These are phyloP conservation scores for Liparis tanakae DNA, from an alignment of 2,797 vertebrate genomes.

Conservation along the genomic window DNA sequence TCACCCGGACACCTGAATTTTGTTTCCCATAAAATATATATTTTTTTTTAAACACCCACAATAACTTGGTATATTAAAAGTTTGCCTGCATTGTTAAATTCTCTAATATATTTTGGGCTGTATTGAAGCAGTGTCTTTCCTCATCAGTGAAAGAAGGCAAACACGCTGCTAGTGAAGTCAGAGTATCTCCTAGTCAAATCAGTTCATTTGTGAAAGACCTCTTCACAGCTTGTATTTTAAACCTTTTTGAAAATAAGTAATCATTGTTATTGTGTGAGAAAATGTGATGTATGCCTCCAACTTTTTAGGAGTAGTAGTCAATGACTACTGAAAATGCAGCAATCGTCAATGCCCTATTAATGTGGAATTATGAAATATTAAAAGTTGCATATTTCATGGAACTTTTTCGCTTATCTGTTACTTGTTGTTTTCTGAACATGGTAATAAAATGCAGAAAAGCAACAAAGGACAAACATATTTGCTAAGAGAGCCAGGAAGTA, in stretches of 20 bases:
- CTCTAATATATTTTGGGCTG: too few species aligned
- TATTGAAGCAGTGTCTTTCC: background rate
- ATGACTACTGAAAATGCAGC: background rate
- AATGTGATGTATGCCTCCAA: background rate
- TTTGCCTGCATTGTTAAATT: too few species aligned
- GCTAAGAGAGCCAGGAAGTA: background rate
- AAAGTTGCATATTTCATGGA: background rate
- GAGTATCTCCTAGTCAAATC: background rate
- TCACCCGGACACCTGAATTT: too few species aligned
- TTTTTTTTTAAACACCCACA: too few species aligned
- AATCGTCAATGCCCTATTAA: background rate
- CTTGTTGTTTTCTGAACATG: background rate
- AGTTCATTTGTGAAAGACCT: background rate
- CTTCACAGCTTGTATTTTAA: background rate
- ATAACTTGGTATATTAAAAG: too few species aligned
- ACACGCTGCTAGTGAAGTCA: background rate
- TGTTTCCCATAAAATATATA: too few species aligned
- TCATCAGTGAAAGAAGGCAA: background rate
- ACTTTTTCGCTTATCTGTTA: background rate
- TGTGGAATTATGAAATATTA: background rate
- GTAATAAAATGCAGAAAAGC: background rate
- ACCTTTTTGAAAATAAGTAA: background rate
- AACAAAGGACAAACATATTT: background rate
- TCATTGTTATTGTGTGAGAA: background rate
- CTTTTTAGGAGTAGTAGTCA: background rate